These are phyloP conservation scores for Hydrophis major DNA, from an alignment of 2,797 vertebrate species.

Conservation along the genomic window DNA sequence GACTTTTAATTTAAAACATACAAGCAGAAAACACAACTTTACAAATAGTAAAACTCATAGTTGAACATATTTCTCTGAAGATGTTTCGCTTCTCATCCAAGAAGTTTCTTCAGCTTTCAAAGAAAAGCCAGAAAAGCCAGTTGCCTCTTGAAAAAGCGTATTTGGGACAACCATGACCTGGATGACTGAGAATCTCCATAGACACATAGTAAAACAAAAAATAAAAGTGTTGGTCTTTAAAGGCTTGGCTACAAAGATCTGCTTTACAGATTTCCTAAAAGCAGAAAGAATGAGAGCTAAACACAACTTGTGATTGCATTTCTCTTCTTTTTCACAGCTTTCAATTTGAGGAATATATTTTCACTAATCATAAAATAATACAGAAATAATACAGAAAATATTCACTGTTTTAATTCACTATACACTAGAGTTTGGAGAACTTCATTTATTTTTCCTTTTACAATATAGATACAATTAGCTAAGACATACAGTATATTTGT, in stretches of 20 bases:
- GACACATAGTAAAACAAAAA: background rate
- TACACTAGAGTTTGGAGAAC: background rate
- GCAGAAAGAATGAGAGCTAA: background rate
- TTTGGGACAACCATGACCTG: no score
- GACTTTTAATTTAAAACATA: background rate
- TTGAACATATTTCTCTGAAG: no score
- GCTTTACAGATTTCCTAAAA: background rate
- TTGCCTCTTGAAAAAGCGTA: no score
- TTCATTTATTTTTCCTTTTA: background rate
- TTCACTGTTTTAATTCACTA: background rate
- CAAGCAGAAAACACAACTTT: background rate
- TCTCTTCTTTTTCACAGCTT: background rate
- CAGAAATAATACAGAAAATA: background rate
- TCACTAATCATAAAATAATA: background rate
- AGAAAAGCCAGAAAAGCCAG: no score
- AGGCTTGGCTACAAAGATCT: background rate
- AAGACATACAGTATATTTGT: background rate
- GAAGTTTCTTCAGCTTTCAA: no score
- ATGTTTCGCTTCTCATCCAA: no score
- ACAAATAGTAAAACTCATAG: background rate
- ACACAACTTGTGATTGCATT: background rate
- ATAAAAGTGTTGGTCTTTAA: background rate
- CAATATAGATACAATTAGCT: background rate
- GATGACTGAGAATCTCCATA: no score
- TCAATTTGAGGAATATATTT: background rate